Conservation (phyloP, 2,888 invertebrate genomes). For the Aphidius colemani region DNA sequence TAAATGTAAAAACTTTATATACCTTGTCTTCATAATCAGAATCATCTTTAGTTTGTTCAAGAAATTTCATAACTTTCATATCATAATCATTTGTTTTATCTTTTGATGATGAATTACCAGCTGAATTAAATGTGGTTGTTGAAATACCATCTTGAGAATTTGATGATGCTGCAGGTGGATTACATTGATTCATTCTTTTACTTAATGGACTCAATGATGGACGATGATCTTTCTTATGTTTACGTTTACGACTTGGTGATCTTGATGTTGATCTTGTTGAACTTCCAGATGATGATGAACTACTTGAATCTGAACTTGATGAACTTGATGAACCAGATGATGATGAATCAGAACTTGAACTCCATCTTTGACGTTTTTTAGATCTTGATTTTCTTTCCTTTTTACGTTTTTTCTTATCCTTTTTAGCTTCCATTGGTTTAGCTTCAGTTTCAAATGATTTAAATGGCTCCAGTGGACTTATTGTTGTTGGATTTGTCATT, state of each 20-base stretch:
- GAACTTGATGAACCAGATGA: conserved; percentile 71
- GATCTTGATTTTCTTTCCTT: conserved; percentile 59
- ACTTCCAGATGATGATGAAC: conserved; percentile 62
- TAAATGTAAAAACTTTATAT: conserved; percentile 26
- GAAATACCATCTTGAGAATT: conserved; percentile 24
- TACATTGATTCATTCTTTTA: conserved; percentile 82
- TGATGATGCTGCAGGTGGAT: conserved; percentile 69
- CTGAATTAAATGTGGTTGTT: conserved; percentile 59
- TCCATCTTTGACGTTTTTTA: conserved; percentile 58
- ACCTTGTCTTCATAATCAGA: conserved; percentile 82
- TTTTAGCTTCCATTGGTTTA: conserved; percentile 51
- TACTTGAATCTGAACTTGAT: conserved; percentile 65
- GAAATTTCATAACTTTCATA: conserved; percentile 72
- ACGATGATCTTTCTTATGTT: conserved; percentile 69
- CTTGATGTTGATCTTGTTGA: conserved; percentile 52
- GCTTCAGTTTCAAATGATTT: conserved; percentile 54
- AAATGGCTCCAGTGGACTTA: conserved; percentile 53
- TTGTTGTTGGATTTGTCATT: conserved; percentile 38
- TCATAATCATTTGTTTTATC: conserved; percentile 67
- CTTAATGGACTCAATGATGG: conserved; percentile 80
- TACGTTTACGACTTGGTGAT: conserved; percentile 53
- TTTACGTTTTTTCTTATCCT: conserved; percentile 60
- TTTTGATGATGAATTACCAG: conserved; percentile 57
- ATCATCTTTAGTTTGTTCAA: conserved; percentile 80
- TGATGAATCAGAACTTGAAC: conserved; percentile 69